These are phyloP conservation scores for Macroteleia sp. DNA, from an alignment of 2,888 invertebrate genomes.

Conservation along the genomic window DNA sequence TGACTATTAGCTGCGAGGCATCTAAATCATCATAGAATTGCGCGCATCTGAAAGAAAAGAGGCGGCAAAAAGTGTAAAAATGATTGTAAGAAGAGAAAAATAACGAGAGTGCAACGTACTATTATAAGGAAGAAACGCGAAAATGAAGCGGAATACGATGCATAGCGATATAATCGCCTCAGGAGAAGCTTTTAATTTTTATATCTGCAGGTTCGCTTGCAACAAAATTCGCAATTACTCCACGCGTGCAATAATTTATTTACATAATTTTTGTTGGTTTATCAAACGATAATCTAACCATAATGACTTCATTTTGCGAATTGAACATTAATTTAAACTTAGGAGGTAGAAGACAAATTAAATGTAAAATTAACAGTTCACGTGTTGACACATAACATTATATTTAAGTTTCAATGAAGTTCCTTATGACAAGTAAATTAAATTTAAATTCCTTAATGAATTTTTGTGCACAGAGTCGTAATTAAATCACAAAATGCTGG, in stretches of 20 bases:
- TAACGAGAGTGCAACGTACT: constrained; percentile 48
- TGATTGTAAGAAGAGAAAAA: constrained; percentile 39
- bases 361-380: no score
- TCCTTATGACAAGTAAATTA: no score
- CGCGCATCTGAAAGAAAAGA: constrained; percentile 43
- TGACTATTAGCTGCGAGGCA: constrained; percentile 46
- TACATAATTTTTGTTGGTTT: constrained; percentile 29
- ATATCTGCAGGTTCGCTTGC: constrained; percentile 8
- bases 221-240: constrained; percentile 34
- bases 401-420: no score
- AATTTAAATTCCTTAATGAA: no score
- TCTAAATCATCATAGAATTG: constrained; percentile 54
- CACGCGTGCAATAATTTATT: constrained; percentile 35
- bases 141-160: constrained; percentile 57
- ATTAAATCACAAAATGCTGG: no score
- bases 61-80: constrained; percentile 42
- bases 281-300: no score
- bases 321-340: constrained; percentile 23
- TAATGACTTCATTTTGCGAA: constrained; percentile 10
- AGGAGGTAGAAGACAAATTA: constrained; percentile 17
- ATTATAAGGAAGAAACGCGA: constrained; percentile 52
- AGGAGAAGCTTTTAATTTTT: constrained; percentile 54
- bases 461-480: no score
- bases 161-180: constrained; percentile 60
- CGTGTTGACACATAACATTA: constrained; percentile 17